A percentile compares a stretch with the other conserved stretches of the same genome.
phyloP scores from a whole-genome alignment of 2,797 vertebrate genomes.

The Mus spretus region DNA sequence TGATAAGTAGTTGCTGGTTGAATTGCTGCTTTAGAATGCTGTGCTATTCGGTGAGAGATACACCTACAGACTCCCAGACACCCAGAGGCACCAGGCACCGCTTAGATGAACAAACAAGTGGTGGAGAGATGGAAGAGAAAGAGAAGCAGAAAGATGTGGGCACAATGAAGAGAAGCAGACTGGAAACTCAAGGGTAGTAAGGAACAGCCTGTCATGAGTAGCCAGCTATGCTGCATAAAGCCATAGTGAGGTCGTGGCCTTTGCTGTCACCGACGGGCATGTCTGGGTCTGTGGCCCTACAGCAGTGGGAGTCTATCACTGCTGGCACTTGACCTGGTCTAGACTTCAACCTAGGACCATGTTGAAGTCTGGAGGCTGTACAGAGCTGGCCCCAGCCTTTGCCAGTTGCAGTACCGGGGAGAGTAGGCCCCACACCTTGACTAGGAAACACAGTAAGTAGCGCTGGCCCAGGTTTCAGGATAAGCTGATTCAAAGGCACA shows the following conservation, averaged over 20 bases:
- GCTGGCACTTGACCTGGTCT: background rate
- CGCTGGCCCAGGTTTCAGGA: background rate
- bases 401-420: background rate
- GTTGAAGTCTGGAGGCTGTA: background rate
- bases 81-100: background rate
- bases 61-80: background rate
- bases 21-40: background rate
- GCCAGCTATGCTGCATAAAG: background rate
- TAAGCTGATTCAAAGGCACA: background rate
- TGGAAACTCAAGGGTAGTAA: background rate
- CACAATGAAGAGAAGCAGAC: background rate
- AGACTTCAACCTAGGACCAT: background rate
- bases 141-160: background rate
- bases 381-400: background rate
- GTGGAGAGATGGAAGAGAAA: background rate
- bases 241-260: background rate
- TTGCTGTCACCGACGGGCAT: background rate
- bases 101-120: background rate
- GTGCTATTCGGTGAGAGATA: background rate
- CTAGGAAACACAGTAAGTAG: background rate
- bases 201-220: background rate
- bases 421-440: background rate
- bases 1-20: background rate
- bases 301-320: background rate
- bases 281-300: background rate